These are phyloP conservation scores for Epirrhoe tristata DNA, from an alignment of 2,888 invertebrate species.

Conservation along the genomic window DNA sequence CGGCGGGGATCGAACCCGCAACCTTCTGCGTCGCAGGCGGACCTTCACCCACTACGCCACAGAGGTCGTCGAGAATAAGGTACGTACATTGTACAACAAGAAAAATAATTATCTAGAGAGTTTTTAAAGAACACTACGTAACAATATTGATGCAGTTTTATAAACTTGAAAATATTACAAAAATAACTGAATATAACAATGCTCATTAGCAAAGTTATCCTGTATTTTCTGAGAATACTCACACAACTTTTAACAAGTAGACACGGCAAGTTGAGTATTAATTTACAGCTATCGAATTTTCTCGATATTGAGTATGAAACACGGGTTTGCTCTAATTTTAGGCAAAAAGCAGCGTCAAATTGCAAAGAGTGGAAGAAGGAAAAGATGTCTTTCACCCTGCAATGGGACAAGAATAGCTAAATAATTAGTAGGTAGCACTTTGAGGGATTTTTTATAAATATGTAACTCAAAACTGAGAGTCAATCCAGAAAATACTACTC, in stretches of 20 bases:
- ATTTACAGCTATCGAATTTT: constrained; percentile 7
- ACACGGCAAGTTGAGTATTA: constrained; percentile 2
- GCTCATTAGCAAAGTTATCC: constrained; percentile 10
- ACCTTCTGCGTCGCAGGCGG: no score
- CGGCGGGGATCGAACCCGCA: no score
- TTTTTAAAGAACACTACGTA: not conserved
- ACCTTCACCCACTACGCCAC: no score
- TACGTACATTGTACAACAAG: no score
- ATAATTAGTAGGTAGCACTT: no score
- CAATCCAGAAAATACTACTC: not conserved
- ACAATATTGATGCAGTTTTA: not conserved
- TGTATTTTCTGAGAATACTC: constrained; percentile 1
- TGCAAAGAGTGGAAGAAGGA: no score
- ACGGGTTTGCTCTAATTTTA: not conserved
- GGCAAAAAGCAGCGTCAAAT: no score
- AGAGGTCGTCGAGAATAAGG: no score
- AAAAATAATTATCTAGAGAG: not conserved
- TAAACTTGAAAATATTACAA: not conserved
- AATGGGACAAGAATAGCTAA: no score
- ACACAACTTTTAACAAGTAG: constrained; percentile 21
- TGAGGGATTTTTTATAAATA: not conserved
- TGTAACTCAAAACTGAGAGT: not conserved
- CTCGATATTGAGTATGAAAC: not conserved
- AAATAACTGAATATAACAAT: not conserved
- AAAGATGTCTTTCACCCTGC: no score